Conservation (phyloP, 2,113 vertebrate genomes). For the Muntiacus muntjak region DNA sequence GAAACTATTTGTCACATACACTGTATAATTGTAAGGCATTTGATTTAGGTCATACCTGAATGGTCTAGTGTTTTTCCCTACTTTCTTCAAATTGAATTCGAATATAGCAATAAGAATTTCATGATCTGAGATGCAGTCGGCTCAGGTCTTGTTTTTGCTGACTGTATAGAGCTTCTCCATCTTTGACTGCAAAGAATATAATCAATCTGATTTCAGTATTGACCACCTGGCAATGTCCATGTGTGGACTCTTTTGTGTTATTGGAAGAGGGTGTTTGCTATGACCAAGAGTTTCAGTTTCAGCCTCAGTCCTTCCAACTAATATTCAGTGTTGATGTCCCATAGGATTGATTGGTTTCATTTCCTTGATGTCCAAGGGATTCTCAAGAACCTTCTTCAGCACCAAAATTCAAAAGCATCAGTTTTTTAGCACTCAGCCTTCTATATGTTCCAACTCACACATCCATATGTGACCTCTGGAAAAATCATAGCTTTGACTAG, state of each 20-base stretch:
- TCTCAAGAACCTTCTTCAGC: neutral
- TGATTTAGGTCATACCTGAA: neutral
- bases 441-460: neutral
- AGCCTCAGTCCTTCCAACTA: neutral
- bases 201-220: neutral
- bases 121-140: neutral
- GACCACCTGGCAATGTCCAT: neutral
- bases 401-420: neutral
- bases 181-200: neutral
- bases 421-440: neutral
- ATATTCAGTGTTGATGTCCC: neutral
- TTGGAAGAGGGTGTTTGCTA: neutral
- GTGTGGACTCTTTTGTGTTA: neutral
- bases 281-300: neutral
- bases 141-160: neutral
- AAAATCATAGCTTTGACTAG: neutral
- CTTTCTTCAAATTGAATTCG: neutral
- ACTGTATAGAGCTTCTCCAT: neutral
- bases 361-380: neutral
- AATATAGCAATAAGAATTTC: neutral
- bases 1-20: neutral
- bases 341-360: neutral
- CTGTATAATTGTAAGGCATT: neutral
- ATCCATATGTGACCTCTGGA: neutral
- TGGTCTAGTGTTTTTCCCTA: neutral